Evolutionary conservation across 2,888 invertebrate species (phyloP).

Genomic region (Automeris io): DNA sequence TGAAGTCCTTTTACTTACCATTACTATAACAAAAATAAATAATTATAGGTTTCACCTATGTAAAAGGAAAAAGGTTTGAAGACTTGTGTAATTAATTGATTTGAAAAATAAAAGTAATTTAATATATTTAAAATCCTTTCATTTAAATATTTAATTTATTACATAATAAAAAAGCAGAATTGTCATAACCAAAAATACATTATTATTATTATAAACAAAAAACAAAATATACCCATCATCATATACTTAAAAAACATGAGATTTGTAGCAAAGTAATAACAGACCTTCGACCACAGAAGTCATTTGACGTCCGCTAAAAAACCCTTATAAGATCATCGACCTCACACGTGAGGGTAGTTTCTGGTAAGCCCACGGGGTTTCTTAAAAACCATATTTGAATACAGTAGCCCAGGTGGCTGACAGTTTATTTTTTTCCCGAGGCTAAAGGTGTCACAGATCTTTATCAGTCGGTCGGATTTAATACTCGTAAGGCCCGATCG

Average conservation of each 20-base stretch:
- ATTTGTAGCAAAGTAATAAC: conserved; percentile 36
- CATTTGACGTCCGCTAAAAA: conserved; percentile 43
- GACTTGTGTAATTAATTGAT: no score
- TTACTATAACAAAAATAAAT: no score
- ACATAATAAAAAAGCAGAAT: no score
- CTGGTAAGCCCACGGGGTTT: conserved; percentile 50
- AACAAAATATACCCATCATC: neutral
- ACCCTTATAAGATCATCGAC: conserved; percentile 40
- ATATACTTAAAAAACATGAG: conserved; percentile 14
- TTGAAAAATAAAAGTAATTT: no score
- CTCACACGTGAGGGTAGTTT: conserved; percentile 59
- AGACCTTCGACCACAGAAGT: conserved; percentile 40
- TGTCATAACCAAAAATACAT: neutral
- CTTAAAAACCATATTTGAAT: conserved; percentile 62
- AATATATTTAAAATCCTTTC: no score
- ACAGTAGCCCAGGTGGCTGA: conserved; percentile 63
- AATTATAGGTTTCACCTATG: no score
- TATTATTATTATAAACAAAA: neutral
- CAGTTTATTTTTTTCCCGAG: conserved; percentile 41
- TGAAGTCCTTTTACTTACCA: conserved; percentile 30
- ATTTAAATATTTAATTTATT: no score
- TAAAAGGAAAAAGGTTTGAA: no score
- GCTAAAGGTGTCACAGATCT: conserved; percentile 68
- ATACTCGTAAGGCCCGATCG: conserved; percentile 63
- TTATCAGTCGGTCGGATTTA: conserved; percentile 68